A percentile compares a stretch with the other conserved stretches of the same genome.
Evolutionary conservation across 2,797 vertebrate genomes (phyloP).

Genomic region (Sylvilagus floridanus): DNA sequence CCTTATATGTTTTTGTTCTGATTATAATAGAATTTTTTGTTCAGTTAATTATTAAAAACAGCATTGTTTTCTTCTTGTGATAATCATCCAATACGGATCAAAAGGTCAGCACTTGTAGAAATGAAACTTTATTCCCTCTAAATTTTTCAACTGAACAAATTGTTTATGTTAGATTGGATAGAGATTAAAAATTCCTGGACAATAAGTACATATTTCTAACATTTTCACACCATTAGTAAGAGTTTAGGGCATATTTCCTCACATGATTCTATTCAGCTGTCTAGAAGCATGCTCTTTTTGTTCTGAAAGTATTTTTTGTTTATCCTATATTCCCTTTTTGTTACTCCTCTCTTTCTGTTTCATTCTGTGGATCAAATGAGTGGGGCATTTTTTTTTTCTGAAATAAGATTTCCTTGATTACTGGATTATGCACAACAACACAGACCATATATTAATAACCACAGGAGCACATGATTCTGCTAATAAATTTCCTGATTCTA

Average conservation of each 20-base stretch:
- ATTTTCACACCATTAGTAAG: slow-evolving; percentile 34
- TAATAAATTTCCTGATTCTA: slow-evolving; percentile 67
- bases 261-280: slow-evolving; percentile 29
- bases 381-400: slow-evolving; percentile 38
- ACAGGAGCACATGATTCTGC: slow-evolving; percentile 21
- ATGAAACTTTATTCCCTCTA: slow-evolving; percentile 65
- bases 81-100: slow-evolving; percentile 57
- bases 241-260: neutral
- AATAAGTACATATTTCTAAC: slow-evolving; percentile 75
- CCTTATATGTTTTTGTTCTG: slow-evolving; percentile 70
- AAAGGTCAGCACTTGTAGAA: slow-evolving; percentile 78
- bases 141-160: slow-evolving; percentile 77
- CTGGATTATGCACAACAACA: slow-evolving; percentile 22
- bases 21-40: slow-evolving; percentile 67
- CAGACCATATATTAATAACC: slow-evolving; percentile 29
- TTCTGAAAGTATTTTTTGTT: slow-evolving; percentile 31
- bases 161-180: slow-evolving; percentile 76
- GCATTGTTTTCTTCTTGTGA: slow-evolving; percentile 79
- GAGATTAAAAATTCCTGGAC: slow-evolving; percentile 66
- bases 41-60: slow-evolving; percentile 76
- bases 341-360: slow-evolving; percentile 8
- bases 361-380: slow-evolving; percentile 21
- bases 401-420: slow-evolving; percentile 72
- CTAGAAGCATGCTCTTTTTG: slow-evolving; percentile 20
- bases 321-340: neutral